These are phyloP conservation scores for Erebia palarica DNA, from an alignment of 2,888 invertebrate species.

Conservation along the genomic window DNA sequence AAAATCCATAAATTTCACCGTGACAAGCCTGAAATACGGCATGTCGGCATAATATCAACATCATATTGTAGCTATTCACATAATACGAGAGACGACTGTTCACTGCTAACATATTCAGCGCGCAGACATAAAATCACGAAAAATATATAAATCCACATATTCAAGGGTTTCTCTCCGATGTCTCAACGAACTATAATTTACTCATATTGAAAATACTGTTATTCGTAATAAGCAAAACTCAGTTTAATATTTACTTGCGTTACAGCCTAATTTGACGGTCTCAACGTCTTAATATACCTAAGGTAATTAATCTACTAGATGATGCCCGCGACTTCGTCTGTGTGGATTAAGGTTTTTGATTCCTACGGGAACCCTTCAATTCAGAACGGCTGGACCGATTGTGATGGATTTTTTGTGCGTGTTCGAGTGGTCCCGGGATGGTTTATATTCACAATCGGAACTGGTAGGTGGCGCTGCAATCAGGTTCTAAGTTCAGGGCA, in stretches of 20 bases:
- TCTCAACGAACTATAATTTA: neutral
- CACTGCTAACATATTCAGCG: slow-evolving; percentile 1
- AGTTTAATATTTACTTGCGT: neutral
- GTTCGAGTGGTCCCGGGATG: no score
- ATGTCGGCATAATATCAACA: slow-evolving; percentile 1
- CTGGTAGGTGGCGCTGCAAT: no score
- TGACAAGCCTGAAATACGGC: neutral
- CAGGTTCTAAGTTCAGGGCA: no score
- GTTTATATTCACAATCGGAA: no score
- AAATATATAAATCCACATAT: neutral
- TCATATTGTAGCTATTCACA: slow-evolving; percentile 4
- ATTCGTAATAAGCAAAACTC: neutral
- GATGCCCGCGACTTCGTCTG: no score
- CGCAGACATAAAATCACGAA: slow-evolving; percentile 9
- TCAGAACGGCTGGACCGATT: no score
- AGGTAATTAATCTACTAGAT: no score
- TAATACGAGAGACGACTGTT: slow-evolving; percentile 10
- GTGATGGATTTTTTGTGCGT: no score
- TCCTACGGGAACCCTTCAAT: no score
- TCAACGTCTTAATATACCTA: no score
- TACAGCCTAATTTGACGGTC: no score
- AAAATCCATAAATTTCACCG: neutral
- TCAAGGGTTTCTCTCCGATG: neutral
- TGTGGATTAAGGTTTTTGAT: no score
- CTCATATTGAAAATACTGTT: neutral